Evolutionary conservation across 2,113 vertebrate species (phyloP).

Genomic region (Opisthocomus hoazin): DNA sequence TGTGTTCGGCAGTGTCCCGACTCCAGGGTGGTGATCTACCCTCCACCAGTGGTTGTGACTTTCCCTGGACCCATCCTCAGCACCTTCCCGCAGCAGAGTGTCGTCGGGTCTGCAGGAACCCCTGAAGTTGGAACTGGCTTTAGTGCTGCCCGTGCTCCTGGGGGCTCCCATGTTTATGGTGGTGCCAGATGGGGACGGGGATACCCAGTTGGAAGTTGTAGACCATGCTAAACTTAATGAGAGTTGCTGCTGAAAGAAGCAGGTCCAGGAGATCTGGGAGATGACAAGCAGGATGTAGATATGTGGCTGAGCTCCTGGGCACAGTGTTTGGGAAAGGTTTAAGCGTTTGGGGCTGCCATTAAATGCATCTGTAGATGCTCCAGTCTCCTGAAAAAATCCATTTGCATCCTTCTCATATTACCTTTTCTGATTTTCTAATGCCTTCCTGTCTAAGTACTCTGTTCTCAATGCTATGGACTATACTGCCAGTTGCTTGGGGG

Average conservation of each 20-base stretch:
- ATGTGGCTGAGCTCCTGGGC: not conserved
- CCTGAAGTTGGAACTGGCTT: not conserved
- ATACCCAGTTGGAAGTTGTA: not conserved
- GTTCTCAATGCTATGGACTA: not conserved
- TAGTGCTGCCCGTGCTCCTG: not conserved
- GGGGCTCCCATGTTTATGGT: not conserved
- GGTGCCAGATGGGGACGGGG: constrained; percentile 13
- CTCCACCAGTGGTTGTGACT: not conserved
- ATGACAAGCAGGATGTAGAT: not conserved
- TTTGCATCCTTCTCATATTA: not conserved
- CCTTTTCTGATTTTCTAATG: not conserved
- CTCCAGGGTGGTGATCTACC: constrained; percentile 33
- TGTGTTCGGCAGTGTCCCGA: constrained; percentile 36
- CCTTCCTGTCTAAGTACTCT: not conserved
- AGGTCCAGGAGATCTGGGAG: not conserved
- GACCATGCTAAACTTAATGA: not conserved
- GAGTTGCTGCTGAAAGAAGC: not conserved
- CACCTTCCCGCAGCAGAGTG: constrained; percentile 24
- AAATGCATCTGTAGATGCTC: not conserved
- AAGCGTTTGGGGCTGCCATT: not conserved
- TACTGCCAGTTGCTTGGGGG: not conserved
- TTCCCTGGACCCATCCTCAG: constrained; percentile 46
- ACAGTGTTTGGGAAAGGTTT: accelerated
- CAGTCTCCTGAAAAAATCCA: not conserved
- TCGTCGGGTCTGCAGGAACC: not conserved